Evolutionary conservation across 1,140 invertebrate genomes (phyloP).

Genomic region (Sminthurides bifidus): DNA sequence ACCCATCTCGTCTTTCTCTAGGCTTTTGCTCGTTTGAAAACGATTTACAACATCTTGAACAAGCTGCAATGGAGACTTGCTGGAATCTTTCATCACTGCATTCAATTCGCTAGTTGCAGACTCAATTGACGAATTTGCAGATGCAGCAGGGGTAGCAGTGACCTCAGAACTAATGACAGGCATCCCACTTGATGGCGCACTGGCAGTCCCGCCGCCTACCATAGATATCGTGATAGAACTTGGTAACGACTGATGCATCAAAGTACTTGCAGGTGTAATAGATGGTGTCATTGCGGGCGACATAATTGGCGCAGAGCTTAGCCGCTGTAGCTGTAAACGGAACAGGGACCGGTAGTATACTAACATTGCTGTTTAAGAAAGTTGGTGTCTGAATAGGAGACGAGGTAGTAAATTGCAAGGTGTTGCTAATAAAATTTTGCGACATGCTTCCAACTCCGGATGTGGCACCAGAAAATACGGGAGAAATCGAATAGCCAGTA

Average conservation of each 20-base stretch:
- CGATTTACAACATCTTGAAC: constrained; percentile 30
- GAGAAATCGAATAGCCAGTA: constrained; percentile 28
- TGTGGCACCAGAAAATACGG: constrained; percentile 10
- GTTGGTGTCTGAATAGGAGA: not conserved
- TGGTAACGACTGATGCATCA: constrained; percentile 16
- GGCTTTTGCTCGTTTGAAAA: constrained; percentile 15
- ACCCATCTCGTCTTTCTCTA: constrained; percentile 3
- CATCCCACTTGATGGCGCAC: not conserved
- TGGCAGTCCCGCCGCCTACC: constrained; percentile 2
- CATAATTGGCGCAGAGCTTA: constrained; percentile 1
- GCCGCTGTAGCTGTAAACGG: constrained; percentile 12
- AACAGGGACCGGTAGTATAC: not conserved
- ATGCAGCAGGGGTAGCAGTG: not conserved
- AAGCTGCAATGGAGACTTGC: constrained; percentile 30
- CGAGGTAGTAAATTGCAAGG: constrained; percentile 2
- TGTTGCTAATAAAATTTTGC: not conserved
- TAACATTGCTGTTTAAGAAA: not conserved
- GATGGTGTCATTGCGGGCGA: not conserved
- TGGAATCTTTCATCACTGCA: too few relatives aligned
- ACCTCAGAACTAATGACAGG: too few relatives aligned
- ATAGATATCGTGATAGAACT: constrained; percentile 27
- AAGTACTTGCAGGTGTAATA: constrained; percentile 7
- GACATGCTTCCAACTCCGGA: not conserved
- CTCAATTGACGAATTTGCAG: not conserved
- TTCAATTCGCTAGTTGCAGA: constrained; percentile 9